Conservation (phyloP, 2,797 vertebrate genomes). For the Chloroceryle amazona region DNA sequence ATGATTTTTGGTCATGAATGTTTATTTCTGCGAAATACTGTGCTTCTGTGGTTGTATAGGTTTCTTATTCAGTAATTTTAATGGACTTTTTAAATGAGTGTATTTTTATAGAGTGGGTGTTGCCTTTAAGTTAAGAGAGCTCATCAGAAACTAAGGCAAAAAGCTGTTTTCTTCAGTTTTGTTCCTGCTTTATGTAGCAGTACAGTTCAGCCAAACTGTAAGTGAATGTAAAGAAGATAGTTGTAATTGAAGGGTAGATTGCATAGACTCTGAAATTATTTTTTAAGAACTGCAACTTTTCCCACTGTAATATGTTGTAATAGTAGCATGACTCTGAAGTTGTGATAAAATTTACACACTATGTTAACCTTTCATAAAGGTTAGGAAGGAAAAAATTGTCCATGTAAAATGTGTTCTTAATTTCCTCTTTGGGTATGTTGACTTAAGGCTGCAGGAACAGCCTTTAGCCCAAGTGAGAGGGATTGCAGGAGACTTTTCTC, state of each 20-base stretch:
- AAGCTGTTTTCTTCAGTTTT: neutral
- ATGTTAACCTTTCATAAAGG: neutral
- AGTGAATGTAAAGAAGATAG: neutral
- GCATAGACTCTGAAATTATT: neutral
- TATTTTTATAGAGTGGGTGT: neutral
- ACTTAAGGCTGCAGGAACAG: neutral
- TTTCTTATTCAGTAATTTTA: too few relatives aligned
- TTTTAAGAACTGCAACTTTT: neutral
- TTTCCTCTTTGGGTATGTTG: neutral
- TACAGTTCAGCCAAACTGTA: neutral
- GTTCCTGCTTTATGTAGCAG: neutral
- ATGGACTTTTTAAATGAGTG: too few relatives aligned
- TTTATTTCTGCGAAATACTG: neutral
- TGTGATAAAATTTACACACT: conserved; percentile 24
- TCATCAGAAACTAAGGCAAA: neutral
- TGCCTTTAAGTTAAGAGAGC: neutral
- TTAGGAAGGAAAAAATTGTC: neutral
- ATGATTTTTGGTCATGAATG: neutral
- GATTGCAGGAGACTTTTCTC: neutral
- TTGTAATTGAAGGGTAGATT: conserved; percentile 1
- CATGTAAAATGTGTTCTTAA: neutral
- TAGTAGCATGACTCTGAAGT: neutral
- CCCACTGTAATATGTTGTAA: neutral
- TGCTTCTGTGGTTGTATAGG: neutral
- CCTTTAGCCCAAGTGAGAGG: neutral